Evolutionary conservation across 2,113 vertebrate species (phyloP).

Genomic region (Rousettus leschenaultii): DNA sequence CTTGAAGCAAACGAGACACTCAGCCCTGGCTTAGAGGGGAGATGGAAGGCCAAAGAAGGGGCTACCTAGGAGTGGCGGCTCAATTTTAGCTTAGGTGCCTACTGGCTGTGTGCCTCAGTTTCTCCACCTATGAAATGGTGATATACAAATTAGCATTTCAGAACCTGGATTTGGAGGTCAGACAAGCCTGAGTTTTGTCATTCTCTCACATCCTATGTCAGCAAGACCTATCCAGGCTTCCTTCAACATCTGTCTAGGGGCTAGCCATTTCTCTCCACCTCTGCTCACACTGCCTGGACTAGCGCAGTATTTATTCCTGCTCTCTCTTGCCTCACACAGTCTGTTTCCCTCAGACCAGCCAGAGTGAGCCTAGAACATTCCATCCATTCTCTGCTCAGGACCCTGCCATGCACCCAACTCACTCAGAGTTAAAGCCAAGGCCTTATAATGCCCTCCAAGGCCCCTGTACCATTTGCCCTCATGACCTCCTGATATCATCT

Average conservation of each 20-base stretch:
- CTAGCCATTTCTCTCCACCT: neutral
- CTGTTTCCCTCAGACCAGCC: neutral
- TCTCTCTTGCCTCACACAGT: neutral
- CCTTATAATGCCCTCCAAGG: too few species aligned
- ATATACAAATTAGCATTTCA: neutral
- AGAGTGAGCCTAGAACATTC: neutral
- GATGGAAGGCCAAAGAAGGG: neutral
- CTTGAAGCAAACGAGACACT: neutral
- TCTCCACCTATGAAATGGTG: neutral
- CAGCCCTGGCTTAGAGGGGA: too few species aligned
- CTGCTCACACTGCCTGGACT: neutral
- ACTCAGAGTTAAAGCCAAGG: neutral
- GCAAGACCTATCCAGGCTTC: neutral
- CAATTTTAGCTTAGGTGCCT: neutral
- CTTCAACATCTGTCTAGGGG: neutral
- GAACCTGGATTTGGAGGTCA: neutral
- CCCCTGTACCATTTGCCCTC: neutral
- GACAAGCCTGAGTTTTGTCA: neutral
- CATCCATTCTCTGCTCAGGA: neutral
- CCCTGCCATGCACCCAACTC: neutral
- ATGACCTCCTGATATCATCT: neutral
- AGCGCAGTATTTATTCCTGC: neutral
- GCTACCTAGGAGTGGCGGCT: neutral
- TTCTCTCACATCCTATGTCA: neutral
- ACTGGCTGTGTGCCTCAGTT: neutral